A percentile compares a stretch with the other conserved stretches of the same genome.
Evolutionary conservation across 2,113 vertebrate genomes (phyloP).

Genomic region (Micromys minutus): DNA sequence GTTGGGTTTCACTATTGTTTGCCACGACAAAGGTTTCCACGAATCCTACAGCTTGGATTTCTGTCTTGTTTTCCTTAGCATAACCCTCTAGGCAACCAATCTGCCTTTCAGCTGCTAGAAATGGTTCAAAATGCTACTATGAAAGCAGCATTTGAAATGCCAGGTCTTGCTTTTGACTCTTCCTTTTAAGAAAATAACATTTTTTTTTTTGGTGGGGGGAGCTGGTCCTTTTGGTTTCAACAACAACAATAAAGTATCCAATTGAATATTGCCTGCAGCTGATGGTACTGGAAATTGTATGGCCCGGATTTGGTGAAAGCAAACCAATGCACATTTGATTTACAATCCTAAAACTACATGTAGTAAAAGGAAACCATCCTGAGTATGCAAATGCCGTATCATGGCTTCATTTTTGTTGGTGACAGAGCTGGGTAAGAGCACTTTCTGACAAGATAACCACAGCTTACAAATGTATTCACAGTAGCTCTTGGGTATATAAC

Average conservation of each 20-base stretch:
- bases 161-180: conserved; percentile 65
- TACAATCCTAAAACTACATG: background rate
- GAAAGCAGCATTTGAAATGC: conserved; percentile 79
- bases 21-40: conserved; percentile 88
- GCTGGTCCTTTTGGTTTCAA: conserved; percentile 71
- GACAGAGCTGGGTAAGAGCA: background rate
- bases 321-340: background rate
- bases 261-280: conserved; percentile 76
- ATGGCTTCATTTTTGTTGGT: background rate
- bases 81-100: conserved; percentile 87
- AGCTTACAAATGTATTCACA: background rate
- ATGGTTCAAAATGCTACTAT: conserved; percentile 87
- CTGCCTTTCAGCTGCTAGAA: conserved; percentile 85
- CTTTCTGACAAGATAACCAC: background rate
- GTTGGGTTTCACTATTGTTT: conserved; percentile 91
- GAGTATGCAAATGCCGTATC: background rate
- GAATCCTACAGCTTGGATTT: conserved; percentile 91
- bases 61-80: conserved; percentile 87
- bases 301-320: conserved; percentile 20
- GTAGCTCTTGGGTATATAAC: background rate
- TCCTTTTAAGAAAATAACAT: background rate
- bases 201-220: background rate
- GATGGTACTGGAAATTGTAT: background rate
- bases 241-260: conserved; percentile 70
- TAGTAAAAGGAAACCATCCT: background rate